Conservation (phyloP, 2,888 invertebrate species). For the Lamellibrachia columna region DNA sequence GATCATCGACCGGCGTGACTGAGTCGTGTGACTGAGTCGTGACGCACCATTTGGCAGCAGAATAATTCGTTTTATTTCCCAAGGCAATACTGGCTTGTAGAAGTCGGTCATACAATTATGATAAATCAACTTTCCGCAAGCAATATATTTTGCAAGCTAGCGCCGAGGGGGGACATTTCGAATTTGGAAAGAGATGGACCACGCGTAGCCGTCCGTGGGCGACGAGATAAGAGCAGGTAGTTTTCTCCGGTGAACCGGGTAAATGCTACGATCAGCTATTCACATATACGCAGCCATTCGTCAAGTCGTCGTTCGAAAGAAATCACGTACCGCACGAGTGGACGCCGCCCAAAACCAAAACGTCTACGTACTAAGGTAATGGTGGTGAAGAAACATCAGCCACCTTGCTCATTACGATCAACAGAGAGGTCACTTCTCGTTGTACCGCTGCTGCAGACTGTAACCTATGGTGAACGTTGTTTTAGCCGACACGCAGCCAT, state of each 20-base stretch:
- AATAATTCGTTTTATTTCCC: not conserved
- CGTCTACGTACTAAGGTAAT: too few species aligned
- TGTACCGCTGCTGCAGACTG: too few species aligned
- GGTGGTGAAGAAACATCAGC: too few species aligned
- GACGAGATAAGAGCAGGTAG: not conserved
- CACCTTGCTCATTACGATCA: too few species aligned
- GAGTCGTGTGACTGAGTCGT: too few species aligned
- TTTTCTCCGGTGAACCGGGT: not conserved
- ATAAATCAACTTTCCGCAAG: not conserved
- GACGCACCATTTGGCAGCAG: too few species aligned
- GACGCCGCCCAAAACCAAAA: not conserved
- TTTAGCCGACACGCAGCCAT: too few species aligned
- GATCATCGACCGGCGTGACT: too few species aligned
- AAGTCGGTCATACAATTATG: not conserved
- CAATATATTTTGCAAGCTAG: not conserved
- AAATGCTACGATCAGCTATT: not conserved
- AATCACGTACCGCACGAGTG: not conserved
- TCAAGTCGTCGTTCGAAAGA: not conserved
- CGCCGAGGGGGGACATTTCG: not conserved
- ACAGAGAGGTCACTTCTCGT: too few species aligned
- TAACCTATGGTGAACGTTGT: too few species aligned
- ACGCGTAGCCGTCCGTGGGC: not conserved
- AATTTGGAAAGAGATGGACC: not conserved
- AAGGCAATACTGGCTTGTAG: not conserved
- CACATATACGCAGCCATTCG: not conserved